These are phyloP conservation scores for Zeugodacus cucurbitae DNA, from an alignment of 1,140 invertebrate species.

Conservation along the genomic window DNA sequence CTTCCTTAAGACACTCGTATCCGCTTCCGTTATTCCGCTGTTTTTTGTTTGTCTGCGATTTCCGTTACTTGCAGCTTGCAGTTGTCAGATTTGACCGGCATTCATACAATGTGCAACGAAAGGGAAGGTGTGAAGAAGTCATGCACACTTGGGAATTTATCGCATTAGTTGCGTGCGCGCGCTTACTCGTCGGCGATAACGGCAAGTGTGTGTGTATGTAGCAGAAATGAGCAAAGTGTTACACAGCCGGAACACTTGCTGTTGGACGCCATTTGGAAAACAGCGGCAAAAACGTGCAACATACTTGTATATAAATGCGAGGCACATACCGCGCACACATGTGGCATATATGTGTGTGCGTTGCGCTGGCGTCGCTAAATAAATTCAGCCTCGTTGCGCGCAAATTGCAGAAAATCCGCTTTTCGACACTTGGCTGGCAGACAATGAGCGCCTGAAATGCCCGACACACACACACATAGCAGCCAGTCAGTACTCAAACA, in stretches of 20 bases:
- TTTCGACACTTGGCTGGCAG: constrained; percentile 36
- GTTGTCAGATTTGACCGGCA: constrained; percentile 3
- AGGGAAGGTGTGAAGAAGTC: constrained; percentile 6
- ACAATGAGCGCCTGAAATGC: constrained; percentile 31
- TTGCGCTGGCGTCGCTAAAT: not conserved
- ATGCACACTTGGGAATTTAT: not conserved
- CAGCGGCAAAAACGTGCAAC: not conserved
- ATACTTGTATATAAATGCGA: not conserved
- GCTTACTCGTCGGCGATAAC: not conserved
- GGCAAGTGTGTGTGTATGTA: not conserved
- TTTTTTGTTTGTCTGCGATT: not conserved
- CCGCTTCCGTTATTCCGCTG: not conserved
- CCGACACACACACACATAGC: not conserved
- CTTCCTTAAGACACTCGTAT: constrained; percentile 22
- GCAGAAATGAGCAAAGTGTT: not conserved
- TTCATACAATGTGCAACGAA: not conserved
- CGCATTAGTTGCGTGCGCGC: not conserved
- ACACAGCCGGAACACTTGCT: not conserved
- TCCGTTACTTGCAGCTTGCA: not conserved
- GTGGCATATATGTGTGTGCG: not conserved
- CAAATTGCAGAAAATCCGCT: constrained; percentile 39
- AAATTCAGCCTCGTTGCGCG: constrained; percentile 33
- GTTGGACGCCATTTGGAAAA: not conserved
- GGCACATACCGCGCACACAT: not conserved
- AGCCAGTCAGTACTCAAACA: not conserved